Evolutionary conservation across 1,140 invertebrate species (phyloP), one percentile per base, ranked within the genome.

Genomic region (Ceratosolen fusciceps): DNA sequence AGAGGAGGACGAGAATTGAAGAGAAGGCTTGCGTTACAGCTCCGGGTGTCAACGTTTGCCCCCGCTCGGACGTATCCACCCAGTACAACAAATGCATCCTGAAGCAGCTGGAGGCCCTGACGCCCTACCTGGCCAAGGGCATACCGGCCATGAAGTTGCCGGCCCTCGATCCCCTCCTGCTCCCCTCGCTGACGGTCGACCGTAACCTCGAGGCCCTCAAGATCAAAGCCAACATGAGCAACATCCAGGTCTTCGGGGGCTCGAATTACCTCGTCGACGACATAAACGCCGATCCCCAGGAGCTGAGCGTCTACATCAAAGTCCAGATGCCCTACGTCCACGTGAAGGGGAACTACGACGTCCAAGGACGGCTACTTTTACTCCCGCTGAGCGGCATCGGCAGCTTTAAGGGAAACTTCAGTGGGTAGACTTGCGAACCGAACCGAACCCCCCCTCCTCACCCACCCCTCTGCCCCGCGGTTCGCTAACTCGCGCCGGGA

Each of bases 341-440:
- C 54, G 91, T 94, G 24, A 89, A 88, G 4, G 92, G 93, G 47
- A 92, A 94, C 74, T 95, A 94, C 83, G 94, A 94, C 75, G 92
- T 95, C 2, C 90, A 91, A 14, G 94, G 94, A 70, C 91, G 92
- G 54, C 85, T 95, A 2, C 86, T 95, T 2, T 86, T 94, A 16
- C 87, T 95, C 14, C 93, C 94, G 47, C 90, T 95, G 58, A 92
- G 90, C 83, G 94, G 94, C 60, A 91, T 91, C 86, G 94, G 94
- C 58, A 91, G 87, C 68, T 92, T 95, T 76, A 91, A 88, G 83
- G 93, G 93, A 85, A 95, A 95, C 85, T 94, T 95, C 87, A 94
- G 94, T 95, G 88, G 92, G 93, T 92, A 43, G 34, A 47, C 1
- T 65, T n/a, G n/a, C n/a, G n/a, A n/a, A n/a, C n/a, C n/a, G n/a